A percentile compares a stretch with the other conserved stretches of the same genome.
phyloP scores from a whole-genome alignment of 2,113 vertebrate genomes.

The Petaurus breviceps region DNA sequence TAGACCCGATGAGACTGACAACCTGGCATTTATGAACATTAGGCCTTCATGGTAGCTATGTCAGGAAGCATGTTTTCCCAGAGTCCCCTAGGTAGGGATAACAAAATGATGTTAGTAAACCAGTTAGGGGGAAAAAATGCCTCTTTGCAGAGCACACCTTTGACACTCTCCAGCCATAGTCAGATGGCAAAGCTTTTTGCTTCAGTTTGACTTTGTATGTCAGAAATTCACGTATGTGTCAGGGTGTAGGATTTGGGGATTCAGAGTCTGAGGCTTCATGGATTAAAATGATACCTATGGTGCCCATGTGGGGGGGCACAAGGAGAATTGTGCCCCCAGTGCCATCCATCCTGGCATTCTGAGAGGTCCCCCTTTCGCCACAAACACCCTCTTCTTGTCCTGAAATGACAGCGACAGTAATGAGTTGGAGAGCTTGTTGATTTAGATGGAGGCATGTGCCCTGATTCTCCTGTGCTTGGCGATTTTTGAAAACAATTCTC shows the following conservation, averaged over 20 bases:
- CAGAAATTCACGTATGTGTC: background rate
- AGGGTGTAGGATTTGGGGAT: slow-evolving; percentile 24
- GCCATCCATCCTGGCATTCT: fast-evolving
- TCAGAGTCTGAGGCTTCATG: background rate
- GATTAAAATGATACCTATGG: background rate
- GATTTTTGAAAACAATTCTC: background rate
- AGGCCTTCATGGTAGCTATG: slow-evolving; percentile 76
- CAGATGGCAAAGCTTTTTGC: background rate
- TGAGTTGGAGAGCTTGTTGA: fast-evolving
- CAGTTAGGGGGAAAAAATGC: slow-evolving; percentile 7
- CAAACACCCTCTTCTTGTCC: fast-evolving
- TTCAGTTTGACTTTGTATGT: fast-evolving
- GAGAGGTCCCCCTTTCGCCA: background rate
- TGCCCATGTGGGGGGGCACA: fast-evolving
- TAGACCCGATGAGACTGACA: slow-evolving; percentile 84
- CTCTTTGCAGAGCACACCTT: slow-evolving; percentile 45
- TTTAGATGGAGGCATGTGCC: background rate
- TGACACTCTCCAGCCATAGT: slow-evolving; percentile 56
- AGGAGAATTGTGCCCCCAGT: fast-evolving
- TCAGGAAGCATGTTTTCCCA: slow-evolving; percentile 76
- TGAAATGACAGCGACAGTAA: background rate
- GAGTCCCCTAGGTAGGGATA: slow-evolving; percentile 67
- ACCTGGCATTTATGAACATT: slow-evolving; percentile 82
- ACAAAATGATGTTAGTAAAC: slow-evolving; percentile 69
- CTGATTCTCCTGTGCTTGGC: fast-evolving